These are phyloP conservation scores for Ceratitis capitata DNA, from an alignment of 1,140 invertebrate species.

Conservation along the genomic window DNA sequence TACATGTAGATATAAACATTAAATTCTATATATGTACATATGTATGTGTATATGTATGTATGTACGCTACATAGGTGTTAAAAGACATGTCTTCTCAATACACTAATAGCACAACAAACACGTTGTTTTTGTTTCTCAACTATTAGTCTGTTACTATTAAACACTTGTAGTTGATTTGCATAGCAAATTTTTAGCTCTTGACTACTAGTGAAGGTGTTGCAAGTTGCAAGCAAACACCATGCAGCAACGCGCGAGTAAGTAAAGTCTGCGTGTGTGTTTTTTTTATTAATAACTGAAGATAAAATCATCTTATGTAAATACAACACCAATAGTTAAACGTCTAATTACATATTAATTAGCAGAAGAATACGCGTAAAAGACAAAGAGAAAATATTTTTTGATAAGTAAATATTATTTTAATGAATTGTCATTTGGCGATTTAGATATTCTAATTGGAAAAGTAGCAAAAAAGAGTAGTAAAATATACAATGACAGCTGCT, in stretches of 20 bases:
- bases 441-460: background rate
- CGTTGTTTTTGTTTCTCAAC: background rate
- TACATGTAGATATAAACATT: background rate
- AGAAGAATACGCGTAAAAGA: background rate
- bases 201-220: too few relatives aligned
- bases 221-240: background rate
- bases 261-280: background rate
- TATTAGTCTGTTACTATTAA: background rate
- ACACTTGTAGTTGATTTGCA: background rate
- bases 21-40: too few relatives aligned
- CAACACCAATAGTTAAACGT: background rate
- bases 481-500: background rate
- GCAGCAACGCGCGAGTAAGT: background rate
- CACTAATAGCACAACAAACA: background rate
- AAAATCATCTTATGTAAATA: slow-evolving; percentile 16
- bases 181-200: background rate
- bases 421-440: background rate
- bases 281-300: background rate
- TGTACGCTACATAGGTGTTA: too few relatives aligned
- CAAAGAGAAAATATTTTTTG: background rate
- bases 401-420: background rate
- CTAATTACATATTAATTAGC: slow-evolving; percentile 31
- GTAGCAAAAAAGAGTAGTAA: background rate
- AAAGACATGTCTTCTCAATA: background rate
- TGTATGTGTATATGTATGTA: too few relatives aligned